Conservation (phyloP, 2,113 vertebrate species). For the Physeter macrocephalus region DNA sequence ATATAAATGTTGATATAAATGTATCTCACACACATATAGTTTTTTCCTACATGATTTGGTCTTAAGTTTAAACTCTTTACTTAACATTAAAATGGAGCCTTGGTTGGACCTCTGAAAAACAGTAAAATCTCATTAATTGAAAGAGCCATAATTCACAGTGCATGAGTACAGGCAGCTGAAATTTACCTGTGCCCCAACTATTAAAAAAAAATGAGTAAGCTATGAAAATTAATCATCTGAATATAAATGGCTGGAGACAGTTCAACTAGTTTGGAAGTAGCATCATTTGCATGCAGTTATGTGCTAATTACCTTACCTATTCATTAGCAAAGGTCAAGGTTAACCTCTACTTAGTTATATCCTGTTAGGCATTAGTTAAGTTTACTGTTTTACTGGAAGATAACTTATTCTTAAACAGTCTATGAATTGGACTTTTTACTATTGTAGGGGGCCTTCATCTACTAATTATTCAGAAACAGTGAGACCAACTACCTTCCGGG, state of each 20-base stretch:
- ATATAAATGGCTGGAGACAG: background rate
- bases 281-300: background rate
- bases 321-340: conserved; percentile 40
- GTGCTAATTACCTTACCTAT: conserved; percentile 18
- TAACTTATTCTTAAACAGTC: conserved; percentile 2
- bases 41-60: background rate
- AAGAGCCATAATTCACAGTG: background rate
- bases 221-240: conserved; percentile 3
- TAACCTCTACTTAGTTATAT: background rate
- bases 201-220: background rate
- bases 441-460: background rate
- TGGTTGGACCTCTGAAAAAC: background rate
- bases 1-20: background rate
- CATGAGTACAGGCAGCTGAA: background rate
- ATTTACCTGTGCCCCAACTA: background rate
- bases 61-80: background rate
- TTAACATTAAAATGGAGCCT: background rate
- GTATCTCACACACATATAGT: background rate
- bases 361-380: background rate
- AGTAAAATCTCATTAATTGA: background rate
- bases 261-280: background rate
- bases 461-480: background rate
- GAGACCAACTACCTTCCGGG: background rate
- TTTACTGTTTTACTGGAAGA: conserved; percentile 38
- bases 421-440: background rate